phyloP scores from a whole-genome alignment of 2,797 vertebrate genomes.

The Spea hammondii region DNA sequence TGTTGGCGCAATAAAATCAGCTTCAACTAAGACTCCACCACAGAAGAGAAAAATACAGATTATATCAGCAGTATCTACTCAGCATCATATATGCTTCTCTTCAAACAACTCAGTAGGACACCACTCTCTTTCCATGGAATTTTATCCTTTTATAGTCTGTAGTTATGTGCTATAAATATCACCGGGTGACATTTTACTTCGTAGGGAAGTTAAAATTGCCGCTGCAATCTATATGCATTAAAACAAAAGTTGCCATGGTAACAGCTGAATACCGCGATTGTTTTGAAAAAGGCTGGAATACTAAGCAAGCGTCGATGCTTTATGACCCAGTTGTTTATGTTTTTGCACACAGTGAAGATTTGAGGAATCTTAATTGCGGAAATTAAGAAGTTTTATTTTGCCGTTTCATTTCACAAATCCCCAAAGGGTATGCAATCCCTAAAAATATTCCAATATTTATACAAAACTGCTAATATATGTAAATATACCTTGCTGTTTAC shows the following conservation, averaged over 20 bases:
- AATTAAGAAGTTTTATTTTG: constrained; percentile 5
- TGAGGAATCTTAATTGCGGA: not conserved
- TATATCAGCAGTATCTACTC: not conserved
- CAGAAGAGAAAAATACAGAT: not conserved
- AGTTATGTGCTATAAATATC: constrained; percentile 28
- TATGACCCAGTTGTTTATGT: constrained; percentile 16
- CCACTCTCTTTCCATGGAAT: constrained; percentile 5
- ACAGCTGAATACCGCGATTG: not conserved
- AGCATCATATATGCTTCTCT: not conserved
- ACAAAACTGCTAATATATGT: not conserved
- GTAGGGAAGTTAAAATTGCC: constrained; percentile 33
- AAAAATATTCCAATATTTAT: not conserved
- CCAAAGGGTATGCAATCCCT: not conserved
- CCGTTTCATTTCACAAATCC: not conserved
- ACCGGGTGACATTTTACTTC: constrained; percentile 26
- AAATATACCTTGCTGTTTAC: not conserved
- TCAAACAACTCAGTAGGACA: not conserved
- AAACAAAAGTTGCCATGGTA: constrained; percentile 34
- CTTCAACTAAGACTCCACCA: too few species aligned
- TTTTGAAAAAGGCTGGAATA: not conserved
- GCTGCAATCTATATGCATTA: constrained; percentile 29
- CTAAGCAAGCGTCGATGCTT: not conserved
- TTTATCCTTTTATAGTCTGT: constrained; percentile 19
- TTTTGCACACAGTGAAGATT: not conserved
- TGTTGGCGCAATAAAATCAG: too few species aligned